Conservation (phyloP, 2,797 vertebrate species). For the Odontamblyopus lacepedii region DNA sequence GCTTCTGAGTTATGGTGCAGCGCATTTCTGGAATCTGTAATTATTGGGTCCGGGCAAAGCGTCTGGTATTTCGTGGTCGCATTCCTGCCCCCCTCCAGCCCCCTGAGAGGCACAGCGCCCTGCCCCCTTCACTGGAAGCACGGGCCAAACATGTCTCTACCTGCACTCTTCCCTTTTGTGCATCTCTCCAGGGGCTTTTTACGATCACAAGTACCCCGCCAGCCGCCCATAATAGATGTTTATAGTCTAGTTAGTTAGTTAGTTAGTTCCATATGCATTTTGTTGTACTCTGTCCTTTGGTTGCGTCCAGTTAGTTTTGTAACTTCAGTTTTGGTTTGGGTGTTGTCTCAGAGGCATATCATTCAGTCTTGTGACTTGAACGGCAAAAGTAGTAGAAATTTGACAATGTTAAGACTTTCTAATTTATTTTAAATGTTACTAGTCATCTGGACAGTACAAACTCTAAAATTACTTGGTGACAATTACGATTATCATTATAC, state of each 20-base stretch:
- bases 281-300: background rate
- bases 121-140: conserved; percentile 48
- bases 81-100: conserved; percentile 75
- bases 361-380: conserved; percentile 35
- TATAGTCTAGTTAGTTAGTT: background rate
- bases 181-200: conserved; percentile 15
- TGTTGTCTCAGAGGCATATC: conserved; percentile 14
- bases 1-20: conserved; percentile 53
- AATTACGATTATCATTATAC: background rate
- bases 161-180: conserved; percentile 58
- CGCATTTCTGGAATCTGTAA: conserved; percentile 74
- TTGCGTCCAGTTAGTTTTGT: conserved; percentile 4
- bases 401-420: conserved; percentile 10
- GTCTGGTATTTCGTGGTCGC: conserved; percentile 83
- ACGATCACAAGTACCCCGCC: conserved; percentile 2
- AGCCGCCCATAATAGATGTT: conserved; percentile 1
- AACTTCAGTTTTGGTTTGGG: background rate
- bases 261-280: conserved; percentile 2
- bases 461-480: too few relatives aligned
- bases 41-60: conserved; percentile 78
- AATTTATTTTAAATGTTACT: too few relatives aligned
- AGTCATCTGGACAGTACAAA: too few relatives aligned
- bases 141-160: conserved; percentile 68
- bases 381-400: conserved; percentile 40
- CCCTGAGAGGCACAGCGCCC: conserved; percentile 63